phyloP scores from a whole-genome alignment of 2,888 invertebrate genomes.

The Agrenia bidenticulata region DNA sequence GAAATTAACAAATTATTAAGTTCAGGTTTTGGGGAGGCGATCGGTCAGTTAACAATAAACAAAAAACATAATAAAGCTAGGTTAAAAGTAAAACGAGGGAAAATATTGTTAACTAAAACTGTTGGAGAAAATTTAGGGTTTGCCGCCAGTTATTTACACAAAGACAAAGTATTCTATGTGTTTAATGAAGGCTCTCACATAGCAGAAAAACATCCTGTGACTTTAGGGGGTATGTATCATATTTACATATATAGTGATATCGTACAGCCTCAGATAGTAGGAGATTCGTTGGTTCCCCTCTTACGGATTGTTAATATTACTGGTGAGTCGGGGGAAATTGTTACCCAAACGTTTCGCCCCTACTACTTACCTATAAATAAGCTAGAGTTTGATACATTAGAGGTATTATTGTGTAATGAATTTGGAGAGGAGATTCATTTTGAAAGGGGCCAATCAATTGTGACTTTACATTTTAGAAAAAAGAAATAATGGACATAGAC shows the following conservation, averaged over 20 bases:
- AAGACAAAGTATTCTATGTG: neutral
- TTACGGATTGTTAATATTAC: conserved; percentile 14
- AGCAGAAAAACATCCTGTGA: neutral
- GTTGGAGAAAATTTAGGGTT: neutral
- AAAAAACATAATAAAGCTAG: neutral
- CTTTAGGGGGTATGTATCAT: conserved; percentile 12
- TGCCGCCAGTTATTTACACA: neutral
- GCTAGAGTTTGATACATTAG: conserved; percentile 9
- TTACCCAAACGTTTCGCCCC: conserved; percentile 1
- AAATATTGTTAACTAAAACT: neutral
- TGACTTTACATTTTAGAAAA: conserved; percentile 19
- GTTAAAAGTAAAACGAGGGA: neutral
- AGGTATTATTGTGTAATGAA: conserved; percentile 19
- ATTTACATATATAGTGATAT: conserved; percentile 18
- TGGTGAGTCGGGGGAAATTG: conserved; percentile 6
- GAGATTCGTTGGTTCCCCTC: conserved; percentile 11
- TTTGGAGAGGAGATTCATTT: conserved; percentile 15
- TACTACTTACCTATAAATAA: conserved; percentile 9
- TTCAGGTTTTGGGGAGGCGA: neutral
- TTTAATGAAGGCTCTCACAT: neutral
- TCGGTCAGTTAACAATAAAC: neutral
- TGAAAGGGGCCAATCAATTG: conserved; percentile 6
- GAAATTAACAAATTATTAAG: neutral
- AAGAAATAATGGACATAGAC: neutral
- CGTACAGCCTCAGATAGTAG: conserved; percentile 7